Evolutionary conservation across 2,113 vertebrate species (phyloP).

Genomic region (Pollimyrus isidori): DNA sequence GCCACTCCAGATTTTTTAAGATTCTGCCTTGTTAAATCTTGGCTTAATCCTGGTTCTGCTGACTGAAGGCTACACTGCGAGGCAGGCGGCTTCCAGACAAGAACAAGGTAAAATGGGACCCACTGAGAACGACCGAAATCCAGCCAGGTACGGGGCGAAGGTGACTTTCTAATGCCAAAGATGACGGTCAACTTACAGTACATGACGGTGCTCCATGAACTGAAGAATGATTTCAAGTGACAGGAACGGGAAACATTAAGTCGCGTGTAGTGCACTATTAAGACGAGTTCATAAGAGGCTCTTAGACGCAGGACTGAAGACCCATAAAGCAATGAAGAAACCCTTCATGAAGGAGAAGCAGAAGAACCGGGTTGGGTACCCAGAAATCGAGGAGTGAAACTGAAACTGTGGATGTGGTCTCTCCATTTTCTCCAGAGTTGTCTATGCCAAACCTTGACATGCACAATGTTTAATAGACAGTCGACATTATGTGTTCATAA

Average conservation of each 20-base stretch:
- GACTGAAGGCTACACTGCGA: background rate
- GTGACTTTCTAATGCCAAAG: background rate
- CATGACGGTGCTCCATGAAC: background rate
- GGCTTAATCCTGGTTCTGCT: background rate
- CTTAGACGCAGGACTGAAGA: background rate
- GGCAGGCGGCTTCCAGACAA: background rate
- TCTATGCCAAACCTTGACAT: background rate
- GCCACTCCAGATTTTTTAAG: background rate
- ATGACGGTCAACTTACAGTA: background rate
- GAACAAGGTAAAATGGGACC: background rate
- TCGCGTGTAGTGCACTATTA: background rate
- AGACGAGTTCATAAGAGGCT: background rate
- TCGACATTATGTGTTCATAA: background rate
- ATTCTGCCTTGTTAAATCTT: background rate
- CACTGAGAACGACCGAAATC: background rate
- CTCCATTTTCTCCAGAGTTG: too few relatives aligned
- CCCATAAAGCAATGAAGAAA: background rate
- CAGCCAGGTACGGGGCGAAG: background rate
- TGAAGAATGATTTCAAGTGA: background rate
- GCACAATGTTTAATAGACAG: background rate
- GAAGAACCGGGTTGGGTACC: background rate
- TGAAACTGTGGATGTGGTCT: too few relatives aligned
- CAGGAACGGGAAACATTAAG: background rate
- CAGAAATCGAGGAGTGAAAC: too few relatives aligned
- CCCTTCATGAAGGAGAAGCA: background rate